Percentiles rank a stretch among this genome's conserved stretches.
Evolutionary conservation across 2,888 invertebrate species (phyloP).

Genomic region (Digitonthophagus gazella): DNA sequence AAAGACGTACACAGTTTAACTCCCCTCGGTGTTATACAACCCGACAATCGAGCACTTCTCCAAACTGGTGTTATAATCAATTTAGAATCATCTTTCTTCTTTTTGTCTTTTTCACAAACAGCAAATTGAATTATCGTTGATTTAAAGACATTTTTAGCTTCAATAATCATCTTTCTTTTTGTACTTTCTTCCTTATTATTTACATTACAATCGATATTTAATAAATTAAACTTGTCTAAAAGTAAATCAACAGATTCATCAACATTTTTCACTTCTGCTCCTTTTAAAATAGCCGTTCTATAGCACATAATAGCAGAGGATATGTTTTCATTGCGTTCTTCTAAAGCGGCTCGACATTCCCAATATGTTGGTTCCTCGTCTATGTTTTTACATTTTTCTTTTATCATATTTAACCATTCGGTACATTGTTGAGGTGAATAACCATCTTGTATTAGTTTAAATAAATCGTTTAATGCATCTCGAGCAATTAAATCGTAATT

Average conservation of each 20-base stretch:
- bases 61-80: conserved; percentile 53
- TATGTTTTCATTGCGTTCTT: conserved; percentile 57
- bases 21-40: conserved; percentile 20
- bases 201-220: conserved; percentile 52
- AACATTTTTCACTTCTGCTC: conserved; percentile 56
- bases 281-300: conserved; percentile 58
- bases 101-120: conserved; percentile 48
- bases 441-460: conserved; percentile 55
- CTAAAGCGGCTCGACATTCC: conserved; percentile 61
- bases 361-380: conserved; percentile 56
- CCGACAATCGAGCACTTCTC: conserved; percentile 46
- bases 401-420: conserved; percentile 57
- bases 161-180: conserved; percentile 44
- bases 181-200: conserved; percentile 32
- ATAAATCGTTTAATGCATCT: conserved; percentile 56
- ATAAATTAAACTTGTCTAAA: conserved; percentile 58
- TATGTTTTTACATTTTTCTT: conserved; percentile 50
- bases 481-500: conserved; percentile 43
- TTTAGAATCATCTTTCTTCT: conserved; percentile 31
- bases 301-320: conserved; percentile 59
- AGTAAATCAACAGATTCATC: conserved; percentile 58
- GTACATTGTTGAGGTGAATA: conserved; percentile 59
- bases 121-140: conserved; percentile 61
- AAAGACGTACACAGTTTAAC: conserved; percentile 28
- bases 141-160: conserved; percentile 59